phyloP scores from a whole-genome alignment of 2,797 vertebrate genomes.

The Lepilemur ruficaudatus region DNA sequence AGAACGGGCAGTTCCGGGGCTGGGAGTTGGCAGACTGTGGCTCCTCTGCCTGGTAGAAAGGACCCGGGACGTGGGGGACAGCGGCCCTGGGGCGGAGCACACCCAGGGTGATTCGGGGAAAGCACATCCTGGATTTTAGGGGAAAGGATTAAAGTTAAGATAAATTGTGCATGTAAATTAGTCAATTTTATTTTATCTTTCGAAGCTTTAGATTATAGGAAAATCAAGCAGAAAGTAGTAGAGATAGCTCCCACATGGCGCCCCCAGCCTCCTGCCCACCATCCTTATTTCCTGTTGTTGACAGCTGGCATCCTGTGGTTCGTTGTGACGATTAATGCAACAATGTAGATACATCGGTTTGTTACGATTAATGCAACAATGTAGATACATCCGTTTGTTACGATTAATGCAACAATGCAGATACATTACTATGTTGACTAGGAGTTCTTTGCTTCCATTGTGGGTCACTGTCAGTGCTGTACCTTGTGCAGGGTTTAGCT shows the following conservation, averaged over 20 bases:
- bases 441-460: too few relatives aligned
- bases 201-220: background rate
- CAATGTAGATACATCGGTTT: fast-evolving
- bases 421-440: fast-evolving
- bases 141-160: background rate
- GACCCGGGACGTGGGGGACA: fast-evolving
- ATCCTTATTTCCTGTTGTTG: fast-evolving
- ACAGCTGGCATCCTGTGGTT: fast-evolving
- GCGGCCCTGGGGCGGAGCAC: too few relatives aligned
- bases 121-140: background rate
- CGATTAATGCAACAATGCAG: fast-evolving
- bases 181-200: background rate
- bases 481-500: background rate
- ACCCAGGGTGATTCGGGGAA: too few relatives aligned
- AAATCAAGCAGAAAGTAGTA: background rate
- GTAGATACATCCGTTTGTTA: fast-evolving
- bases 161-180: background rate
- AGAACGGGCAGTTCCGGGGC: fast-evolving
- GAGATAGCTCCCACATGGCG: background rate
- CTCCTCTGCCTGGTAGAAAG: background rate
- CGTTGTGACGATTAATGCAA: fast-evolving
- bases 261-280: fast-evolving
- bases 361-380: fast-evolving
- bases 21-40: fast-evolving
- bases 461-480: too few relatives aligned